These are phyloP conservation scores for Xestia xanthographa DNA, from an alignment of 2,888 invertebrate species.

Conservation along the genomic window DNA sequence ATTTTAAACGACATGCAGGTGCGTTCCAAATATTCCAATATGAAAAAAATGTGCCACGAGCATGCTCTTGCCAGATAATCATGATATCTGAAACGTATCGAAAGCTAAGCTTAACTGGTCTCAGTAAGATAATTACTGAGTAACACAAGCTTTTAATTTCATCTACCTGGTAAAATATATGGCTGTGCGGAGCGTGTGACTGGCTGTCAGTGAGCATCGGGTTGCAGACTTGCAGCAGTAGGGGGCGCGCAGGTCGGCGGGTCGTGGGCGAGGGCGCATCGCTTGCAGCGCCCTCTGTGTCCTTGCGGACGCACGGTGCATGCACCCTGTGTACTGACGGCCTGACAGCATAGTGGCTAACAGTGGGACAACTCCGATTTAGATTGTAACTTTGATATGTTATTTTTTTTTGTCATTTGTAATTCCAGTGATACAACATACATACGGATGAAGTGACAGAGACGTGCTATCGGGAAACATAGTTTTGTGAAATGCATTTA, in stretches of 20 bases:
- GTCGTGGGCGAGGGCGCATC: slow-evolving; percentile 74
- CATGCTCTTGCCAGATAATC: not conserved
- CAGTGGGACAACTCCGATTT: slow-evolving; percentile 44
- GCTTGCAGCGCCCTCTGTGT: slow-evolving; percentile 77
- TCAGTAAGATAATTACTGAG: slow-evolving; percentile 26
- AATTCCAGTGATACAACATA: not conserved
- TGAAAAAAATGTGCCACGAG: slow-evolving; percentile 7
- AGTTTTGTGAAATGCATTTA: not conserved
- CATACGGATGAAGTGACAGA: not conserved
- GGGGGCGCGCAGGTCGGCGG: slow-evolving; percentile 65
- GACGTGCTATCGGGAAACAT: not conserved
- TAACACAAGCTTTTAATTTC: slow-evolving; percentile 30
- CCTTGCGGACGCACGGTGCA: slow-evolving; percentile 83
- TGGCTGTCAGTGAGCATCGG: slow-evolving; percentile 42
- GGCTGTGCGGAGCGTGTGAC: slow-evolving; percentile 23
- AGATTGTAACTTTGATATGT: not conserved
- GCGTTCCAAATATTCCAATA: not conserved
- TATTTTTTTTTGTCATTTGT: not conserved
- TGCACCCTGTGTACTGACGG: slow-evolving; percentile 76
- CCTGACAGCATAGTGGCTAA: slow-evolving; percentile 10
- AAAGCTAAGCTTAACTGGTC: not conserved
- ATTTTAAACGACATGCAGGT: not conserved
- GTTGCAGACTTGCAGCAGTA: slow-evolving; percentile 48
- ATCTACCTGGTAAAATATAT: slow-evolving; percentile 25
- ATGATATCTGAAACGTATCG: not conserved